Base-by-base conservation (phyloP, 2,888 invertebrate genomes). In the Philopedon plagiatum region DNA sequence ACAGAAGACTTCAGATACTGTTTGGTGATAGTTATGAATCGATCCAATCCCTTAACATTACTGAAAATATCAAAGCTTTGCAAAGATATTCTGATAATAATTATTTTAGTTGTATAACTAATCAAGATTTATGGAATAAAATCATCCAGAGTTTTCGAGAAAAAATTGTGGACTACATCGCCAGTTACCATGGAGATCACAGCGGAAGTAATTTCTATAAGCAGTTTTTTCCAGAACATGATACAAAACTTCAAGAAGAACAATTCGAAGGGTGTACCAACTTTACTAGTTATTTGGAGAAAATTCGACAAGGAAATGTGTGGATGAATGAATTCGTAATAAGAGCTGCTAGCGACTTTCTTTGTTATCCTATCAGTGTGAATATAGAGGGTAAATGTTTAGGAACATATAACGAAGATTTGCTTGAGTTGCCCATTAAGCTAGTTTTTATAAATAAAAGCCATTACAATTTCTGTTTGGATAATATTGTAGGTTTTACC, bases 241-340 rank as follows among this genome's bases (percentile, higher is more conserved):
- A 19, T 7, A 11, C 8, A 11, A 23, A 57, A 8, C 39, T 37
- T 39, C 57, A 23, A 23, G 5, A 37, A 18, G 57, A 57, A 13
- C 11, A 57, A 9, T 37, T 57, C 21, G 57, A 37, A n/a, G 39
- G 13, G 7, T 1, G 21, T 37, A 23, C n/a, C 1, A 13, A 5
- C n/a, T 37, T 57, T 57, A 8, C 5, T 21, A 21, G 21, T 1
- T 57, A 57, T 37, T 11, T 57, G 7, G n/a, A 39, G 21, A 37
- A 57, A 21, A 57, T 57, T 5, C 34, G 57, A 11, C 4, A 23
- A 21, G 23, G 39, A 13, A 37, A 37, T 11, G 32, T 21, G 1
- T 37, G 57, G 37, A 8, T 57, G 13, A 37, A 57, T 37, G 57
- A 57, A 5, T 57, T 37, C 19, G 32, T 57, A 37, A 57, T 57